Evolutionary conservation across 2,797 vertebrate genomes (phyloP), one percentile per base, ranked within the genome.

Genomic region (Molothrus aeneus): DNA sequence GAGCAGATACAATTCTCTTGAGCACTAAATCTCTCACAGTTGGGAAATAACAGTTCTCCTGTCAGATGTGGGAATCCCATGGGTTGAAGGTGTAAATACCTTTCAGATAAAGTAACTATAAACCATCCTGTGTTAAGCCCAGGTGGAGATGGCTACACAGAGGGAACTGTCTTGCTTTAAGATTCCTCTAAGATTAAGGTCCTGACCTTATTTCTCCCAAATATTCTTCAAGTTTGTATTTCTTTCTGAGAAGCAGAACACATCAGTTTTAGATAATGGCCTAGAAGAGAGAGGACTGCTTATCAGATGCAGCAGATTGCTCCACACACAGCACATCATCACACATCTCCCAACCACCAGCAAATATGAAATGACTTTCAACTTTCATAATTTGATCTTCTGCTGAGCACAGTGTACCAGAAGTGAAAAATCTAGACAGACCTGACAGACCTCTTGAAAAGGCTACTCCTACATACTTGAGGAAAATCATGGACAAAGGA

Each of bases 121-220:
- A 86, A 84, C 89, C 50, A 80, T 71, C 61, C 61, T 22, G 61
- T 0, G 13, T 72, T 77, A 65, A 51, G 80, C 18, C 25, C 48
- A 84, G 59, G 20, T 47, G 34, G 45, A 84, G 75, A 31, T 68
- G 63, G 53, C 80, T 71, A 88, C 38, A 74, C 31, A 74, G 68
- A 91, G 26, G 40, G 50, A 91, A 78, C 42, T 16, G 21, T 57
- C 42, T 74, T 93, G 13, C 84, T 69, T 93, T 57, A 87, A 70
- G 69, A 71, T 86, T 94, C 25, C 42, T 72, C 48, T 72, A 31
- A 93, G 74, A 95, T 96, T 95, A 94, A 96, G 95, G 85, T 91
- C 74, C 69, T 94, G 93, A 95, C 90, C 64, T 80, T 66, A 80
- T 83, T 95, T 85, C 68, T 90, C 50, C 47, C 72, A 70, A 83